Evolutionary conservation across 92 coral and sea anemone species (phyloP).

Genomic region (Ricordea florida): DNA sequence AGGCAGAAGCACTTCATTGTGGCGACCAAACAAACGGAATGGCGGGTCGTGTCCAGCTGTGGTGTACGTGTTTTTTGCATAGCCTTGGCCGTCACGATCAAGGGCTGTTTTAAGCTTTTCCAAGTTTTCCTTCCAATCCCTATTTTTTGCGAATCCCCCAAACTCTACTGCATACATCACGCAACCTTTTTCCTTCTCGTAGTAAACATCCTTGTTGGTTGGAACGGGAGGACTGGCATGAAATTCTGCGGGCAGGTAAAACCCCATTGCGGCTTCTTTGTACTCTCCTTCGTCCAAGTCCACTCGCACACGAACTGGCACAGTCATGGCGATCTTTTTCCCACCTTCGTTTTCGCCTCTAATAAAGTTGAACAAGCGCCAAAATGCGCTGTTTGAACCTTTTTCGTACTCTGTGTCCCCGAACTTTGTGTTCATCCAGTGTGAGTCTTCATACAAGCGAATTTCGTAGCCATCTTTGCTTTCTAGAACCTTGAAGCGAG

Average conservation of each 20-base stretch:
- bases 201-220: slow-evolving; percentile 45
- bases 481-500: slow-evolving; percentile 61
- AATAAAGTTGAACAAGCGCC: slow-evolving; percentile 66
- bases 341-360: slow-evolving; percentile 70
- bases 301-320: slow-evolving; percentile 44
- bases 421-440: slow-evolving; percentile 49
- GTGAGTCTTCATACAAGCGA: slow-evolving; percentile 49
- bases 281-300: slow-evolving; percentile 31
- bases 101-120: slow-evolving; percentile 37
- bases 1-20: slow-evolving; percentile 50
- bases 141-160: slow-evolving; percentile 59
- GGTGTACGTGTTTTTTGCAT: slow-evolving; percentile 40
- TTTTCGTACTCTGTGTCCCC: slow-evolving; percentile 52
- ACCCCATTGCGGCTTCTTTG: slow-evolving; percentile 28
- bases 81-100: slow-evolving; percentile 56
- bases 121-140: slow-evolving; percentile 44
- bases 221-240: slow-evolving; percentile 49
- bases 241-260: slow-evolving; percentile 36
- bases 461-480: slow-evolving; percentile 52
- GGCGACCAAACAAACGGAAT: slow-evolving; percentile 61
- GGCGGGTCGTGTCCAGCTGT: slow-evolving; percentile 75
- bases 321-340: slow-evolving; percentile 58
- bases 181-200: slow-evolving; percentile 37
- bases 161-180: slow-evolving; percentile 50
- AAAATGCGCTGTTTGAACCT: slow-evolving; percentile 43